A percentile compares a stretch with the other conserved stretches of the same genome.
These are phyloP conservation scores for Ginglymostoma cirratum DNA, from an alignment of 2,113 vertebrate genomes.

Conservation along the genomic window DNA sequence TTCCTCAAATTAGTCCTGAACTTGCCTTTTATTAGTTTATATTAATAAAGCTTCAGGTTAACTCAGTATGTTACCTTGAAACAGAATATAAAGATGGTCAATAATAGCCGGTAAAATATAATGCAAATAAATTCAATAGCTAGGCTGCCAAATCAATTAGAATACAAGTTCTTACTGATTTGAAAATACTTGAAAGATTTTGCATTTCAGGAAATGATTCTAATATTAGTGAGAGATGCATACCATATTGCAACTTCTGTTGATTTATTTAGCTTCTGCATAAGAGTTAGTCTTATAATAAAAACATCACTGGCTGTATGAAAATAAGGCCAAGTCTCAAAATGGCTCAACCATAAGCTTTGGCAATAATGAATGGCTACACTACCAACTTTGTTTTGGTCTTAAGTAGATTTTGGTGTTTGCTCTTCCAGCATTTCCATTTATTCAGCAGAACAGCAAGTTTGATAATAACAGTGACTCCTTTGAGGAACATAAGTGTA, in stretches of 20 bases:
- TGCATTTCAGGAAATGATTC: neutral
- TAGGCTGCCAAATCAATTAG: neutral
- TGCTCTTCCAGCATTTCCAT: neutral
- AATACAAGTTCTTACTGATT: neutral
- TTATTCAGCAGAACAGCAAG: neutral
- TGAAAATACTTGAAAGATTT: neutral
- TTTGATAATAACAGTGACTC: neutral
- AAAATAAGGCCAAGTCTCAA: neutral
- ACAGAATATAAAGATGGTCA: neutral
- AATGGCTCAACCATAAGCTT: neutral
- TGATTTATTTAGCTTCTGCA: neutral
- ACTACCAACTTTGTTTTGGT: neutral
- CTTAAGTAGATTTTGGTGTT: neutral
- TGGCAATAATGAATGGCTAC: neutral
- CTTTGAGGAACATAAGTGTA: neutral
- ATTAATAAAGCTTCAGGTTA: neutral
- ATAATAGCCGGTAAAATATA: neutral
- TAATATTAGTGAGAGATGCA: neutral
- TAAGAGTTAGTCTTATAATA: neutral
- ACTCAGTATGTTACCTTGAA: neutral
- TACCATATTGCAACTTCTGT: neutral
- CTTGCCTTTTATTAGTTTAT: neutral
- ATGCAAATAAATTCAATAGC: neutral
- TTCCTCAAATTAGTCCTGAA: neutral
- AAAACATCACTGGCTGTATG: neutral